Evolutionary conservation across 2,797 vertebrate genomes (phyloP).

Genomic region (Orientallactaga sibirica): DNA sequence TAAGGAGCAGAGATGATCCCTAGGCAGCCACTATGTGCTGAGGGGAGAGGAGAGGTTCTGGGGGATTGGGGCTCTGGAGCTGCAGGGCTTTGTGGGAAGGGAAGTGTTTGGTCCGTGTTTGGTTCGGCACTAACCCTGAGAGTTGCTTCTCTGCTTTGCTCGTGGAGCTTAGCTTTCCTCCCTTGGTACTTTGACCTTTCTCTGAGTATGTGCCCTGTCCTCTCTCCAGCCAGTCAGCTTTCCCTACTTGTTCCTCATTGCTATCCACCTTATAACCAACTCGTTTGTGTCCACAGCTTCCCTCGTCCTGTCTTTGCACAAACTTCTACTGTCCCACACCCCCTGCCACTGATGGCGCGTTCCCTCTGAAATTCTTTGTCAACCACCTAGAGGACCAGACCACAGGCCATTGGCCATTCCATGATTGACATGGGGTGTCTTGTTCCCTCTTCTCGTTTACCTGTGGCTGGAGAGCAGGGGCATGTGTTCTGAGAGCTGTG

Average conservation of each 20-base stretch:
- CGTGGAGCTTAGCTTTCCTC: not conserved
- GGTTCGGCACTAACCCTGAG: not conserved
- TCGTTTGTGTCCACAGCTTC: not conserved
- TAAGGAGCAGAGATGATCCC: not conserved
- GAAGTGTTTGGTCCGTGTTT: not conserved
- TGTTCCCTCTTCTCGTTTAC: not conserved
- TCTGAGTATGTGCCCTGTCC: not conserved
- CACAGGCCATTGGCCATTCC: too few species aligned
- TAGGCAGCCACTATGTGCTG: not conserved
- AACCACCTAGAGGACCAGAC: fast-evolving
- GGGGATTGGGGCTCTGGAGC: not conserved
- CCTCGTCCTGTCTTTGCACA: not conserved
- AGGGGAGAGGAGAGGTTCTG: fast-evolving
- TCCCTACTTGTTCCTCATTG: not conserved
- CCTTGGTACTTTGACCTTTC: not conserved
- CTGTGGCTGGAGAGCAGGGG: not conserved
- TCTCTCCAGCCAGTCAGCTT: not conserved
- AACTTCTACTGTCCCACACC: not conserved
- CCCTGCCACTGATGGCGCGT: not conserved
- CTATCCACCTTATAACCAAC: not conserved
- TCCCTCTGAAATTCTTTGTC: conserved; percentile 33
- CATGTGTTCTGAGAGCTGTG: not conserved
- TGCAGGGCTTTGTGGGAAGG: not conserved
- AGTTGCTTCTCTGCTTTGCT: not conserved
- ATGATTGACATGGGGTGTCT: not conserved